Evolutionary conservation across 2,888 invertebrate species (phyloP).

Genomic region (Macrophya alboannulata): DNA sequence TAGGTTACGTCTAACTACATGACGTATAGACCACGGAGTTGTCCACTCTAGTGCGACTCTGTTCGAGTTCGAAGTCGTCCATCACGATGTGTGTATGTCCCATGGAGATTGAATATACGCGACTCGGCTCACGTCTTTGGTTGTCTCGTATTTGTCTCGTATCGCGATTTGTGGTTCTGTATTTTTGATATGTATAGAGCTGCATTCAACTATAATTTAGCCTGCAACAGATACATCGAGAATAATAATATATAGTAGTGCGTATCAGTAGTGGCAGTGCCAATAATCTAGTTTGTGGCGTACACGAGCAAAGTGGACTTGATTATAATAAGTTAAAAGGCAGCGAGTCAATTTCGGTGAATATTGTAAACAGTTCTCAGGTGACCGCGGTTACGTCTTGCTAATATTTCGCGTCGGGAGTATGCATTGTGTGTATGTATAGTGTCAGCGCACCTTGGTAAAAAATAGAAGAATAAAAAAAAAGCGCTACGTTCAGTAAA

Average conservation of each 20-base stretch:
- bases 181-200: conserved; percentile 27
- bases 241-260: conserved; percentile 58
- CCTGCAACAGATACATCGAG: conserved; percentile 45
- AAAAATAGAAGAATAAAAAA: background rate
- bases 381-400: conserved; percentile 49
- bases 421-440: background rate
- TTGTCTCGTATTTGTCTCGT: conserved; percentile 26
- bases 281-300: conserved; percentile 63
- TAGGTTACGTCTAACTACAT: background rate
- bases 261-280: conserved; percentile 62
- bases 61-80: background rate
- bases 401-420: conserved; percentile 41
- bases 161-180: conserved; percentile 42
- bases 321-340: conserved; percentile 49
- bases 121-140: background rate
- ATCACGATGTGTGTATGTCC: background rate
- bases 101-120: background rate
- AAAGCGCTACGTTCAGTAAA: conserved; percentile 3
- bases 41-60: background rate
- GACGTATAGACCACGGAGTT: background rate
- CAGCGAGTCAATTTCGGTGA: conserved; percentile 37
- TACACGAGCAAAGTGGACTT: conserved; percentile 57
- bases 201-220: conserved; percentile 48
- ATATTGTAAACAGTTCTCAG: conserved; percentile 49
- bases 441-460: conserved; percentile 41